phyloP scores from a whole-genome alignment of 2,888 invertebrate genomes.

The Serrognathus titanus region DNA sequence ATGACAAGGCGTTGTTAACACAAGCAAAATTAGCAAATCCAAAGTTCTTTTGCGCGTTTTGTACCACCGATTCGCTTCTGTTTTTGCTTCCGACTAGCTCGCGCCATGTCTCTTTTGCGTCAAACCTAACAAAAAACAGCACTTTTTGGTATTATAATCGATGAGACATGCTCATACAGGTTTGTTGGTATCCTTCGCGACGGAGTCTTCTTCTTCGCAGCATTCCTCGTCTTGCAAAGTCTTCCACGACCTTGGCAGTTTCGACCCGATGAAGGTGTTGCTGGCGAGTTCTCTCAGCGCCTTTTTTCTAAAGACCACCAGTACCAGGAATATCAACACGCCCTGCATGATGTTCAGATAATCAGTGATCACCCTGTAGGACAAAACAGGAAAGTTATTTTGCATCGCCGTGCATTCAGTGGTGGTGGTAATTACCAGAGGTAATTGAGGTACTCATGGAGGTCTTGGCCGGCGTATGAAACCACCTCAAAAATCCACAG shows the following conservation, averaged over 20 bases:
- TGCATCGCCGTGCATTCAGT: constrained; percentile 1
- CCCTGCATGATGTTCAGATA: constrained; percentile 61
- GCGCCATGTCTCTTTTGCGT: no score
- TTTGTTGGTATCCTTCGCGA: not conserved
- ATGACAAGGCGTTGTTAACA: no score
- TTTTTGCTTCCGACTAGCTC: no score
- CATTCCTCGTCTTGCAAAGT: constrained; percentile 52
- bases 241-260: constrained; percentile 42
- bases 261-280: constrained; percentile 35
- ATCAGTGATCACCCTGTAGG: constrained; percentile 57
- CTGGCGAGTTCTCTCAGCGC: constrained; percentile 54
- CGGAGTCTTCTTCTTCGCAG: constrained; percentile 45
- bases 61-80: no score
- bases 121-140: no score
- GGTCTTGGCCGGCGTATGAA: constrained; percentile 40
- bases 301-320: constrained; percentile 57
- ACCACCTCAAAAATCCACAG: constrained; percentile 69
- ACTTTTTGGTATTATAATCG: no score
- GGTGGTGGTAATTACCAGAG: constrained; percentile 38
- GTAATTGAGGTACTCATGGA: constrained; percentile 27
- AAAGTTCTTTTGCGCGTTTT: no score
- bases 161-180: not conserved
- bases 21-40: no score
- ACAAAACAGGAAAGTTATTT: constrained; percentile 16
- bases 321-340: constrained; percentile 57